A percentile compares a stretch with the other conserved stretches of the same genome.
Conservation (phyloP, 2,113 vertebrate genomes). For the Neodon shergylaensis region DNA sequence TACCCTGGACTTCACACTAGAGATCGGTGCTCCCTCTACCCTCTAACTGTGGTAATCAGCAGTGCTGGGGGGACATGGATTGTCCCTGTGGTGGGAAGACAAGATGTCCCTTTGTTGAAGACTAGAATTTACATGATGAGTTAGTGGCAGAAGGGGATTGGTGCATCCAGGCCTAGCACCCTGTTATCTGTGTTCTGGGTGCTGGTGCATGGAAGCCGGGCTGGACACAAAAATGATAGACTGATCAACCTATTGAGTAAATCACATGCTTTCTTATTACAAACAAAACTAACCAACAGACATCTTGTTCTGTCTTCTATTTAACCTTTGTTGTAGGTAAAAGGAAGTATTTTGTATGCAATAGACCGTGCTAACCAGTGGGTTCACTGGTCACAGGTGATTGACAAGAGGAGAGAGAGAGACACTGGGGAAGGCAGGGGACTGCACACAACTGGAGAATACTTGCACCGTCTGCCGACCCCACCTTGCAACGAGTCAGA, state of each 20-base stretch:
- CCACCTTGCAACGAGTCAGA: too few relatives aligned
- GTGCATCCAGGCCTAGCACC: neutral
- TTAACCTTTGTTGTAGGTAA: neutral
- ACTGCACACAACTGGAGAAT: neutral
- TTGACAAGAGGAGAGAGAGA: too few relatives aligned
- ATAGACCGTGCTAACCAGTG: neutral
- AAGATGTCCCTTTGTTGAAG: neutral
- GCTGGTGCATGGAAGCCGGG: fast-evolving
- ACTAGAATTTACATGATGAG: neutral
- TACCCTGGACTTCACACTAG: neutral
- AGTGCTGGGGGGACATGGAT: neutral
- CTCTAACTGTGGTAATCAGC: neutral
- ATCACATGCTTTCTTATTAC: neutral
- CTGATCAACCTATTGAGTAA: neutral
- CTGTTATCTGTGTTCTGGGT: neutral
- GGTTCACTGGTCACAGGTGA: too few relatives aligned
- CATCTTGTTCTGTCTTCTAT: neutral
- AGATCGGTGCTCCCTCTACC: neutral
- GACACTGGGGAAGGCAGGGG: too few relatives aligned
- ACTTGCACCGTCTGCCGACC: too few relatives aligned
- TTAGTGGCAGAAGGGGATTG: neutral
- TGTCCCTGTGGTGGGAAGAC: neutral
- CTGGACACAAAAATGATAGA: neutral
- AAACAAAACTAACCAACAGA: neutral
- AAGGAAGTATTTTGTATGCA: neutral